Evolutionary conservation across 2,888 invertebrate genomes (phyloP).

Genomic region (Hypolimnas misippus): DNA sequence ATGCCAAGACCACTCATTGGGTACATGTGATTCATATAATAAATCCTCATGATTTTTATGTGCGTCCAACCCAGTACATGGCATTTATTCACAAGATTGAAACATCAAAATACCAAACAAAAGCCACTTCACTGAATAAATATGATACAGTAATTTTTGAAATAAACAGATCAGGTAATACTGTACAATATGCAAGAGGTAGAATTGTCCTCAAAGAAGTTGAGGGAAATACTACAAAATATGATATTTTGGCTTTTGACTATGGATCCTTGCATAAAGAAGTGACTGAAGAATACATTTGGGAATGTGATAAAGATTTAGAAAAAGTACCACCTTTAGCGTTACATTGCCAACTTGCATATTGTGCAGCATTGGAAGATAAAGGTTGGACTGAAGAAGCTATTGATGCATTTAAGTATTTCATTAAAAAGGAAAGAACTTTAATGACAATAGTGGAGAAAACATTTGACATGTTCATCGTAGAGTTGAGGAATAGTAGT

Average conservation of each 20-base stretch:
- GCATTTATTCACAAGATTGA: slow-evolving; percentile 26
- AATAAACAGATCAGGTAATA: not conserved
- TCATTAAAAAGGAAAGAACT: slow-evolving; percentile 47
- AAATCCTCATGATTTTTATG: slow-evolving; percentile 44
- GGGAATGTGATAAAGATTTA: slow-evolving; percentile 22
- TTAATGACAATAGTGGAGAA: slow-evolving; percentile 45
- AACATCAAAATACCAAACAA: slow-evolving; percentile 1
- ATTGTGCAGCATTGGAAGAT: slow-evolving; percentile 44
- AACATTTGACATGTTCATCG: slow-evolving; percentile 41
- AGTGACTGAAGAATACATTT: slow-evolving; percentile 38
- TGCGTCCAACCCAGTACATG: slow-evolving; percentile 36
- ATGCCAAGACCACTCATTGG: slow-evolving; percentile 32
- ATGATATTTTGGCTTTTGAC: slow-evolving; percentile 49
- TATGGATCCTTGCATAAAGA: slow-evolving; percentile 47
- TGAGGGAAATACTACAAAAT: slow-evolving; percentile 23
- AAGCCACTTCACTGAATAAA: slow-evolving; percentile 4
- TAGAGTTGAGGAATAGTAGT: slow-evolving; percentile 47
- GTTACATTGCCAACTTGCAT: slow-evolving; percentile 47
- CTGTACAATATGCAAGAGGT: slow-evolving; percentile 29
- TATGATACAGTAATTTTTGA: slow-evolving; percentile 5
- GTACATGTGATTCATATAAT: slow-evolving; percentile 41
- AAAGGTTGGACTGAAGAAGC: slow-evolving; percentile 38
- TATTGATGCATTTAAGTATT: slow-evolving; percentile 50
- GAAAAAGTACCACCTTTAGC: slow-evolving; percentile 42
- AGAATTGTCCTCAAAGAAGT: slow-evolving; percentile 38